These are phyloP conservation scores for Pipistrellus nathusii DNA, from an alignment of 2,797 vertebrate species.

Conservation along the genomic window DNA sequence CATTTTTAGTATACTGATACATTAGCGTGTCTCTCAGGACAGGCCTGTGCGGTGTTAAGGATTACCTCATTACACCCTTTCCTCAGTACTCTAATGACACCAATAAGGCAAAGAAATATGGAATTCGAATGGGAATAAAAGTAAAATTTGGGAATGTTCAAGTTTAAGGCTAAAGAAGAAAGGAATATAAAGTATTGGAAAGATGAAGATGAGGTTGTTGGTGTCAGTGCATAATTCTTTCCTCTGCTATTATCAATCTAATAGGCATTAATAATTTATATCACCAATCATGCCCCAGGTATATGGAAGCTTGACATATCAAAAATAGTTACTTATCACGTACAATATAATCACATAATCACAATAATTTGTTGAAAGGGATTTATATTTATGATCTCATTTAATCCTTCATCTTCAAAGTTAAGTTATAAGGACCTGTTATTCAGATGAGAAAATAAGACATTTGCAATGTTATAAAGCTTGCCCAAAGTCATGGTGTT, in stretches of 20 bases:
- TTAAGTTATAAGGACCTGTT: neutral
- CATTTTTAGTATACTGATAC: conserved; percentile 82
- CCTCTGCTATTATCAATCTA: neutral
- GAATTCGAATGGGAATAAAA: conserved; percentile 41
- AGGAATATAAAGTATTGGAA: neutral
- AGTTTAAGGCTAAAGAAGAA: neutral
- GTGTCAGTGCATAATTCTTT: neutral
- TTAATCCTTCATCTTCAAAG: neutral
- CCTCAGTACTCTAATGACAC: neutral
- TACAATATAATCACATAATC: neutral
- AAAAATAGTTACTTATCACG: neutral
- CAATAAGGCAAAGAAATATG: conserved; percentile 23
- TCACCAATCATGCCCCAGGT: neutral
- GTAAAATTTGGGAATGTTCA: neutral
- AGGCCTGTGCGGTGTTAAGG: conserved; percentile 50
- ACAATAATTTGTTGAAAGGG: neutral
- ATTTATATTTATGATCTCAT: neutral
- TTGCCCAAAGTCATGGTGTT: neutral
- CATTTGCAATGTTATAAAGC: neutral
- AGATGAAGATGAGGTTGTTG: neutral
- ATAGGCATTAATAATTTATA: neutral
- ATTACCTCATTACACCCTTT: conserved; percentile 59
- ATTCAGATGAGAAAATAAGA: conserved; percentile 8
- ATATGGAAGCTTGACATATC: neutral
- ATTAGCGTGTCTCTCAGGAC: conserved; percentile 76